Base-by-base conservation (phyloP, 2,797 vertebrate species). In the Microctenopoma steveboyesi region DNA sequence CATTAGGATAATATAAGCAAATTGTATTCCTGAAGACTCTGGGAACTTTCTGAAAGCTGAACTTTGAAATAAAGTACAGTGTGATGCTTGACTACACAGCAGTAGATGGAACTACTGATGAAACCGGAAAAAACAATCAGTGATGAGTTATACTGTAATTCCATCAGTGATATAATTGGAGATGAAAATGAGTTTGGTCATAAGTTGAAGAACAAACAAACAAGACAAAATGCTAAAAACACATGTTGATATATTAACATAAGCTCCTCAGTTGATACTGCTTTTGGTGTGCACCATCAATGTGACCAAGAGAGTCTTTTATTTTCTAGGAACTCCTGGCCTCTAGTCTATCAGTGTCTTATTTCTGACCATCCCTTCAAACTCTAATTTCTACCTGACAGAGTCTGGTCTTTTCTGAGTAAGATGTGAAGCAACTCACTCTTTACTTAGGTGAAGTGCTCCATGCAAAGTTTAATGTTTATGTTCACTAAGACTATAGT, bases 341-440 rank as follows among this genome's bases (percentile, higher is more conserved):
- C 4, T 7, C 33, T 60, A 52, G 54, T 55, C 39, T 43, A n/a
- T 50, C 15, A 49, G 55, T 66, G 30, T 62, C 45, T 73, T 28
- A 59, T 54, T 58, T 64, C 28, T 42, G 28, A 18, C 55, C 52
- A 43, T 69, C 76, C 28, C 64, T 7, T 58, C 39, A 45, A 68
- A 55, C 15, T 37, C 51, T 43, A 47, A 71, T 54, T 68, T 76
- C 53, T 47, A 16, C 48, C 53, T 60, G 64, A 64, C 53, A 57
- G 39, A 18, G 8, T 35, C 18, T 53, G 58, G 7, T 69, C 55
- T 72, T 61, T 69, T 49, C 11, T 5, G 5, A 53, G 14, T 22
- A 25, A 42, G 13, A 45, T n/a, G 25, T 49, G 73, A 45, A 11
- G 57, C 28, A 72, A 43, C 12, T 53, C n/a, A 14, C 33, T 27